Evolutionary conservation across 2,113 vertebrate genomes (phyloP).

Genomic region (Empidonax traillii): DNA sequence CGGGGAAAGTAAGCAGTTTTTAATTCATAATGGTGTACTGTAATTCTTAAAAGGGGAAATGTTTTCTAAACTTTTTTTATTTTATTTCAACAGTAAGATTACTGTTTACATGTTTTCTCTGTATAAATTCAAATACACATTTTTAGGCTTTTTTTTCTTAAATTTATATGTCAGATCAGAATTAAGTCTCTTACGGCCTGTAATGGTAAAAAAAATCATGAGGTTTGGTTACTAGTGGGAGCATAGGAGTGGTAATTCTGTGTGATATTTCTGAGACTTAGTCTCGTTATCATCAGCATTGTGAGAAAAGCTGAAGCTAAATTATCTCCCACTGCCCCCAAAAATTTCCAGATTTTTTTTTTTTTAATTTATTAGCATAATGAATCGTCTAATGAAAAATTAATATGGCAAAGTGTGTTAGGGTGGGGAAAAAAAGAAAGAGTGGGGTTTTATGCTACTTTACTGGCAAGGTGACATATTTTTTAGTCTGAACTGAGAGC

Average conservation of each 20-base stretch:
- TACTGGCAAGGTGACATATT: background rate
- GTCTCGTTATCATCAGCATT: background rate
- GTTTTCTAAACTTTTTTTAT: background rate
- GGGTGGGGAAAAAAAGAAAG: no score
- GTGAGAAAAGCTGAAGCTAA: background rate
- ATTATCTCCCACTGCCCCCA: background rate
- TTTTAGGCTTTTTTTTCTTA: background rate
- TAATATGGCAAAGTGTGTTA: accelerated
- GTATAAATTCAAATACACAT: background rate
- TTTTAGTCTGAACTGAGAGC: background rate
- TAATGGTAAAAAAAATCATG: background rate
- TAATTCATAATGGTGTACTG: background rate
- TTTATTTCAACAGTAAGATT: background rate
- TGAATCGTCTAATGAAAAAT: background rate
- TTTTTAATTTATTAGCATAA: background rate
- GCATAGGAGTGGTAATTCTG: background rate
- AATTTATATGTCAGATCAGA: background rate
- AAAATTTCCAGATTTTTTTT: background rate
- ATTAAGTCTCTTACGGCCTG: background rate
- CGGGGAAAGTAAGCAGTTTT: background rate
- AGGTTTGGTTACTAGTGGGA: background rate
- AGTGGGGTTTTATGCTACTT: background rate
- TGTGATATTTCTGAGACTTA: background rate
- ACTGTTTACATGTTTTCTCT: background rate
- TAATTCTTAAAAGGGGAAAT: background rate